A percentile compares a stretch with the other conserved stretches of the same genome.
phyloP scores from a whole-genome alignment of 2,888 invertebrate species.

The Platycheirus albimanus region DNA sequence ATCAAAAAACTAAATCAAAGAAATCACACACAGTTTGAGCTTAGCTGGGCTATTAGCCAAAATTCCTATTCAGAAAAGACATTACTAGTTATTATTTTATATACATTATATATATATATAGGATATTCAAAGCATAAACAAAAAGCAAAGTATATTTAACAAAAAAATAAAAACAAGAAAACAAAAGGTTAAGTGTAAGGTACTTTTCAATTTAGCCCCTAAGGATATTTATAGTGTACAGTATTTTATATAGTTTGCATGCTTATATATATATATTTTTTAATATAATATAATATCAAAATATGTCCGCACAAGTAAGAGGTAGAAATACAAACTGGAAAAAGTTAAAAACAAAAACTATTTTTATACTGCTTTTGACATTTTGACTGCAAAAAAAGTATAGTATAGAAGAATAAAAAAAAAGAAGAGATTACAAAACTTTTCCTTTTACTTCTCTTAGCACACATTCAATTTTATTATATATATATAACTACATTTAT shows the following conservation, averaged over 20 bases:
- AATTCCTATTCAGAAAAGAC: constrained; percentile 77
- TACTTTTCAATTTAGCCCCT: constrained; percentile 52
- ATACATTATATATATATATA: constrained; percentile 34
- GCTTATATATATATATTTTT: constrained; percentile 68
- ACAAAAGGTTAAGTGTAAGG: constrained; percentile 54
- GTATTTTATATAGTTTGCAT: constrained; percentile 75
- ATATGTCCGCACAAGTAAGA: constrained; percentile 67
- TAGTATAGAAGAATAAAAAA: constrained; percentile 43
- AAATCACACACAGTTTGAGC: constrained; percentile 74
- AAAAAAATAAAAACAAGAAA: constrained; percentile 30
- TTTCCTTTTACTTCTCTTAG: constrained; percentile 19
- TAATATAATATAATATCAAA: constrained; percentile 23
- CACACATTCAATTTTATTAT: constrained; percentile 35
- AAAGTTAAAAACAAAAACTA: constrained; percentile 39
- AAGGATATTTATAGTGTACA: constrained; percentile 75
- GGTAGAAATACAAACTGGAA: too few species aligned
- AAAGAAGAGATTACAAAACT: constrained; percentile 2
- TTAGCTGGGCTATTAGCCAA: constrained; percentile 76
- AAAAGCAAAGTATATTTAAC: constrained; percentile 18
- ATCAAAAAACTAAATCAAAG: constrained; percentile 48
- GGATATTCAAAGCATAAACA: constrained; percentile 62
- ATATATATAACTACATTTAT: constrained; percentile 41
- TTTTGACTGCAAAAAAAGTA: constrained; percentile 42
- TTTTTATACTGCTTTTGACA: constrained; percentile 67
- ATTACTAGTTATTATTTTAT: constrained; percentile 73